Base-by-base conservation (phyloP, 2,113 vertebrate species). In the Colistium nudipinnis region DNA sequence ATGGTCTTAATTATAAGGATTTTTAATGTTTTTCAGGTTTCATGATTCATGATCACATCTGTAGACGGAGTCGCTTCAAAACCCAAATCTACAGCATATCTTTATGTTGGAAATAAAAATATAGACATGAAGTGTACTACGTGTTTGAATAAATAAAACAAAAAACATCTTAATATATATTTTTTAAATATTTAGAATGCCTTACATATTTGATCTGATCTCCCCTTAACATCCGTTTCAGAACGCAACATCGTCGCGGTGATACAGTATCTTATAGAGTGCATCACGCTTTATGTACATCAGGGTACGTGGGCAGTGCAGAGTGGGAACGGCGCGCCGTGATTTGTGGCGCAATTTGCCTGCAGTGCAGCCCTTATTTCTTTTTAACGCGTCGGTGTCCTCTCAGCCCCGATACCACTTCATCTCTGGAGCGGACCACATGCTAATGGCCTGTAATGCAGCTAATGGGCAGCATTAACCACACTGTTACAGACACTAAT, bases 371-470 rank as follows among this genome's bases (percentile, higher is more conserved):
- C 17, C 33, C 17, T 19, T 48, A 12, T 48, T 25, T 53, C 33
- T 30, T 30, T 17, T 53, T 27, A 44, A 35, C 53, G 57, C 54
- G 14, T 51, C 31, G n/a, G 19, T 24, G 38, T 13, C 43, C 52
- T 45, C 44, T 64, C 62, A 55, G 20, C 62, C 53, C 16, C 22
- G 43, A 71, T 19, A 57, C 22, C 35, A 61, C 69, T 44, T 19
- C 57, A 71, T 68, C 73, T 67, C 47, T 45, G 4, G 0, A 48
- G 25, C 28, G 14, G n/a, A 57, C 64, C 49, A 62, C 60, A 70
- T 70, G 70, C 47, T 72, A 70, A 84, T 74, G 61, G 68, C 7
- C 47, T 33, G 64, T 72, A 76, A 76, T 71, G 52, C 70, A 52
- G 28, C 54, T 67, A 59, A 87, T 80, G 75, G 65, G 31, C 65